Base-by-base conservation (phyloP, 2,797 vertebrate species). In the Protosalanx chinensis region DNA sequence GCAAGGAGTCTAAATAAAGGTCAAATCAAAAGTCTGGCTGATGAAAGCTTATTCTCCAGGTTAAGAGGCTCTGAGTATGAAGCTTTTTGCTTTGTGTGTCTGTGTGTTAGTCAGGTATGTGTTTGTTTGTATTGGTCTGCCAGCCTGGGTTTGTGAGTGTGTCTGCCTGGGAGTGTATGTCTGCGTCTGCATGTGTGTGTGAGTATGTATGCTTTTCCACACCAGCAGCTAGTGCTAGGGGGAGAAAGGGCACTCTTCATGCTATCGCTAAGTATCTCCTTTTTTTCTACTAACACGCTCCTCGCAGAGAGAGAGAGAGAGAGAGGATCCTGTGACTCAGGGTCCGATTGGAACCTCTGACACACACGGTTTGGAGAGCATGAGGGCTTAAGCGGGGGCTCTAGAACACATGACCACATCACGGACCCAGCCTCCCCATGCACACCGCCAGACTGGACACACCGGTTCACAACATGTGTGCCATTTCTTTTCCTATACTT, bases 251-350 rank as follows among this genome's bases (percentile, higher is more conserved):
- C 18, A 5, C 53, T 18, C n/a, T 20, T 5, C 58, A 63, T 4
- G 37, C 57, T 64, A 67, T 62, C 56, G 20, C 32, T 75, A 76
- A 81, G 80, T 68, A 80, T 81, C 72, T 72, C 51, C 33, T 72
- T 57, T 72, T 79, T 27, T 27, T 27, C 72, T 23, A 72, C 72
- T 6, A 23, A 60, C 58, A 60, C n/a, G 75, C 72, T 18, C 71
- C 72, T 6, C 15, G 2, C 23, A 27, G 23, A 1, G 23, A 27
- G 41, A 12, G 23, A 1, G 23, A 27, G 41, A 12, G 41, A 46
- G 41, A 12, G 12, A 12, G 41, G 76, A 79, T 57, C 82, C 81
- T 60, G 62, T 70, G 75, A 73, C 77, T 76, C 69, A 69, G 67
- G 71, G 74, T 78, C 70, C 67, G 65, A 58, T 3, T 60, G 71